phyloP scores from a whole-genome alignment of 1,140 invertebrate genomes.

The Hyles euphorbiae region DNA sequence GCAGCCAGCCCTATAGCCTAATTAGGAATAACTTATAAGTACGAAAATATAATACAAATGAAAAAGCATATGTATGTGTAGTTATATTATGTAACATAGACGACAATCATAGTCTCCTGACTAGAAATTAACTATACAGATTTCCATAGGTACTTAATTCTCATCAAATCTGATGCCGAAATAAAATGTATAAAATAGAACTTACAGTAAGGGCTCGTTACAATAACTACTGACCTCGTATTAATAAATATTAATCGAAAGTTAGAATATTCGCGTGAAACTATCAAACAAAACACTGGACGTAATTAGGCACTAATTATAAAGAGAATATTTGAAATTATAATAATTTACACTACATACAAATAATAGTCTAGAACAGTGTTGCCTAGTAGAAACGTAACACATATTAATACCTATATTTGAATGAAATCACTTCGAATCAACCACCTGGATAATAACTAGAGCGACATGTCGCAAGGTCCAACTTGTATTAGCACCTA shows the following conservation, averaged over 20 bases:
- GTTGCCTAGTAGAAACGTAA: constrained; percentile 61
- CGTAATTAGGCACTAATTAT: constrained; percentile 67
- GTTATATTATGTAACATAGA: constrained; percentile 36
- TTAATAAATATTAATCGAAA: constrained; percentile 69
- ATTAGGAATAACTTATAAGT: constrained; percentile 9
- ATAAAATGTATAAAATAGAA: constrained; percentile 40
- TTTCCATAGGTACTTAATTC: constrained; percentile 32
- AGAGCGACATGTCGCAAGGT: constrained; percentile 61
- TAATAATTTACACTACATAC: constrained; percentile 69
- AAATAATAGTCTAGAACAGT: constrained; percentile 64
- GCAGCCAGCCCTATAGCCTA: constrained; percentile 19
- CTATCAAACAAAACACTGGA: constrained; percentile 66
- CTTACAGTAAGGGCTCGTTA: constrained; percentile 45
- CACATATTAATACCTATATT: constrained; percentile 69
- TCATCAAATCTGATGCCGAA: constrained; percentile 45
- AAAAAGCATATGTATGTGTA: constrained; percentile 7
- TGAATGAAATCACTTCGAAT: constrained; percentile 58
- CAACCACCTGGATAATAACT: constrained; percentile 61
- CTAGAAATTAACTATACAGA: constrained; percentile 66
- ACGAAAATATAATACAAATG: constrained; percentile 2
- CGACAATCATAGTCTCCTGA: constrained; percentile 67
- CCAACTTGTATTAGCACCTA: constrained; percentile 70
- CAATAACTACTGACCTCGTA: constrained; percentile 65
- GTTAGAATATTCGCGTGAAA: constrained; percentile 49
- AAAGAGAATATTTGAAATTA: constrained; percentile 53